Evolutionary conservation across 2,113 vertebrate genomes (phyloP), one percentile per base, ranked within the genome.

Genomic region (Poeciliopsis occidentalis): DNA sequence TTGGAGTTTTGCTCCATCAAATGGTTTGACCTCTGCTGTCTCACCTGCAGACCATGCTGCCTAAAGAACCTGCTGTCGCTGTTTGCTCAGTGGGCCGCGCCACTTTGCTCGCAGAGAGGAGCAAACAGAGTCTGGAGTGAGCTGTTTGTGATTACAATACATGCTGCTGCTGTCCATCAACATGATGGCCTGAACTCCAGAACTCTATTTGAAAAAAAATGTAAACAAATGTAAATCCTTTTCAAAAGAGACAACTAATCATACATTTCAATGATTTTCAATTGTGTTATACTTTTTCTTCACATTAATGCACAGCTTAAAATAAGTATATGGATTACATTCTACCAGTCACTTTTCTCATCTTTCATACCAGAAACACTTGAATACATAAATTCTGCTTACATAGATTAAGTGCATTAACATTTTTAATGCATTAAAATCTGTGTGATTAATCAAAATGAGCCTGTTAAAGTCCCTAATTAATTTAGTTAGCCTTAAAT

Each of bases 71-170:
- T 51, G 32, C 73, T 57, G 69, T 67, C 39, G 11, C 60, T 85
- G 79, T 84, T 87, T 86, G 85, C 81, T 73, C 85, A 83, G 84
- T 64, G 41, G 79, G 83, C 70, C n/a, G 65, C 47, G 75, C 64
- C 60, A 73, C 79, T 88, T 65, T 77, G 80, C 78, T 84, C 84
- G n/a, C 80, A 79, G 75, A 80, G 78, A 76, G 70, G 61, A 83
- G 80, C 88, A 86, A 87, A 88, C 78, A 73, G 71, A 80, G 80
- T 80, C 66, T 17, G 19, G 72, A 84, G 80, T 2, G 34, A 89
- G 75, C 76, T 76, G 73, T 79, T 87, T 70, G 80, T 79, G 81
- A 87, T 79, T 80, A 31, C 75, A 71, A 77, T 74, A 41, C 80
- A 73, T 67, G 64, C 85, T 66, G 75, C 1, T 34, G 80, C 80